Evolutionary conservation across 2,888 invertebrate genomes (phyloP), one percentile per base, ranked within the genome.

Genomic region (Entomobrya multifasciata): DNA sequence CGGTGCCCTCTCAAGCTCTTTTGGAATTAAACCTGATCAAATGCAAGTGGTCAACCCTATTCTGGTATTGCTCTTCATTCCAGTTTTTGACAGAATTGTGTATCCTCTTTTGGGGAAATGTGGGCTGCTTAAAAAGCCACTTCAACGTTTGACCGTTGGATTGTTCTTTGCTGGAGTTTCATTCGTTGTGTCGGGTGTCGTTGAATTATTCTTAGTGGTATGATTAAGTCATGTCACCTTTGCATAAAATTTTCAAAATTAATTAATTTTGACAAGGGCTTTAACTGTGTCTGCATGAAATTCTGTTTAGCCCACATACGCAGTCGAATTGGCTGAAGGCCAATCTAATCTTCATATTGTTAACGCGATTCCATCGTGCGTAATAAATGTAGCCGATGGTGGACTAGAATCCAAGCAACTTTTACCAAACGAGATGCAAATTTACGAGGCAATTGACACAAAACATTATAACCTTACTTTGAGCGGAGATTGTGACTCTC

Each of bases 311-410:
- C 83, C 84, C 27, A 91, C 91, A 1, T 91, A 91, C 52, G 90
- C 91, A 0, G 79, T 87, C 3, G 77, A 89, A 27, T 87, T 91
- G n/a, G 55, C 60, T n/a, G 27, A 20, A 3, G 78, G 84, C 11
- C 82, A 90, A 60, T 86, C 94, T 0, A 94, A 94, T 0, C 90
- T 95, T 70, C 94, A 95, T 82, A 92, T 95, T 22, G 92, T 95
- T 90, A 96, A 96, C 92, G 94, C 95, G n/a, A 36, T 36, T 36
- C 4, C 36, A 4, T 36, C 8, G 36, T 36, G 5, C 36, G n/a
- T n/a, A 36, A 27, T 86, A 49, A 20, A n/a, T 17, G 70, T 88
- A 1, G 36, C 20, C 3, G 72, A 41, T 6, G 5, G 8, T 2
- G 52, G 62, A 22, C 22, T 57, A 11, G 27, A 13, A 13, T 22